Evolutionary conservation across 2,888 invertebrate species (phyloP), one percentile per base, ranked within the genome.

Genomic region (Synergus umbraculus): DNA sequence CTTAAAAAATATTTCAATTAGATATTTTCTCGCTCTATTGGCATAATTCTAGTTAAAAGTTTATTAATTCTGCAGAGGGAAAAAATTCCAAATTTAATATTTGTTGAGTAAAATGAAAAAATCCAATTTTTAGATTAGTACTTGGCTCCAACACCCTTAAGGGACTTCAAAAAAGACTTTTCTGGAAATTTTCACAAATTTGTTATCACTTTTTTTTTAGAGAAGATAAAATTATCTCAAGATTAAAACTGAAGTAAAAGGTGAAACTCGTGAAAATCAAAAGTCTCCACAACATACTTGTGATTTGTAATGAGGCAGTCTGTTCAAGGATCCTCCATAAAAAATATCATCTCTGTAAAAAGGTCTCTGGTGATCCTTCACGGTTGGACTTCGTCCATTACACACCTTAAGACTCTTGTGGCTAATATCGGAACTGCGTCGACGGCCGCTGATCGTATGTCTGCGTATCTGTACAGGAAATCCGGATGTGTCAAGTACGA

Each of bases 331-430:
- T 13, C 97, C 97, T 5, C 96, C 95, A 90, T 97, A 98, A 94
- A 98, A 98, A 83, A 98, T 97, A 90, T 98, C 98, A 87, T 97
- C 97, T 87, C 97, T 94, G 92, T 97, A 97, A 89, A 98, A 93
- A 1, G 98, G 98, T 77, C 97, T 94, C n/a, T 95, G 94, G 65
- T 95, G 94, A 80, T 90, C 91, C 65, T 81, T 82, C 4, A 77
- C 46, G 64, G 86, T 88, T 4, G 86, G 76, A 15, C 89, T 90
- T 66, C 90, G 90, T 79, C 89, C 90, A 80, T 87, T 90, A 60
- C 86, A 84, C 65, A 83, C 60, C 80, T 87, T 90, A 49, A 89
- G 80, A 12, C 91, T 91, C 66, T 90, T 91, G 78, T 91, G 89
- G 82, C 91, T 92, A 18, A 88, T 88, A 67, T 90, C 91, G 58